These are phyloP conservation scores for Augochlora pura DNA, from an alignment of 1,140 invertebrate genomes.

Conservation along the genomic window DNA sequence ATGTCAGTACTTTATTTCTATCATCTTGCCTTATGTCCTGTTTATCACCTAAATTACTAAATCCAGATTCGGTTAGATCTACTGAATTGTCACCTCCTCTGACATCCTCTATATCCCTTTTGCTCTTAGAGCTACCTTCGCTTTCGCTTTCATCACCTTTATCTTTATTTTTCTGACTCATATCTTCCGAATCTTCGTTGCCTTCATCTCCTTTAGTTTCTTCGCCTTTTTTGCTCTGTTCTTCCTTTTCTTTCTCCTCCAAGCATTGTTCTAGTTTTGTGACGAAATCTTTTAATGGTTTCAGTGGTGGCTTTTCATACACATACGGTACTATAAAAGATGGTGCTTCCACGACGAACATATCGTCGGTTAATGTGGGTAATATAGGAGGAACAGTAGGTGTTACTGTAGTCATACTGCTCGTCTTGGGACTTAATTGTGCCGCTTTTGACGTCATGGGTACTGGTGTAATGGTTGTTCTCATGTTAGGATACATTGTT, in stretches of 20 bases:
- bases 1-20: constrained; percentile 78
- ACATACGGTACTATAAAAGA: constrained; percentile 96
- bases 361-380: constrained; percentile 91
- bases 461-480: constrained; percentile 82
- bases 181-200: constrained; percentile 64
- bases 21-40: constrained; percentile 69
- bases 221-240: constrained; percentile 74
- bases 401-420: constrained; percentile 75
- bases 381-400: constrained; percentile 82
- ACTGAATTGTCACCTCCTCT: constrained; percentile 70
- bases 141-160: constrained; percentile 69
- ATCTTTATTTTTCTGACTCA: constrained; percentile 70
- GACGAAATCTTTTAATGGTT: constrained; percentile 89
- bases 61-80: constrained; percentile 68
- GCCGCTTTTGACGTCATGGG: constrained; percentile 75
- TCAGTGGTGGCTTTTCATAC: constrained; percentile 92
- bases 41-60: constrained; percentile 65
- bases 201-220: constrained; percentile 71
- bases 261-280: constrained; percentile 85
- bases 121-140: constrained; percentile 53
- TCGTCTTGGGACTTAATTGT: constrained; percentile 64
- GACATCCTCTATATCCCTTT: constrained; percentile 76
- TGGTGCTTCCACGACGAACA: constrained; percentile 94
- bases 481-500: constrained; percentile 83
- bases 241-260: constrained; percentile 80